Percentiles rank a stretch among this genome's conserved stretches.
Evolutionary conservation across 2,797 vertebrate species (phyloP).

Genomic region (Cynodonichthys magdalenae): DNA sequence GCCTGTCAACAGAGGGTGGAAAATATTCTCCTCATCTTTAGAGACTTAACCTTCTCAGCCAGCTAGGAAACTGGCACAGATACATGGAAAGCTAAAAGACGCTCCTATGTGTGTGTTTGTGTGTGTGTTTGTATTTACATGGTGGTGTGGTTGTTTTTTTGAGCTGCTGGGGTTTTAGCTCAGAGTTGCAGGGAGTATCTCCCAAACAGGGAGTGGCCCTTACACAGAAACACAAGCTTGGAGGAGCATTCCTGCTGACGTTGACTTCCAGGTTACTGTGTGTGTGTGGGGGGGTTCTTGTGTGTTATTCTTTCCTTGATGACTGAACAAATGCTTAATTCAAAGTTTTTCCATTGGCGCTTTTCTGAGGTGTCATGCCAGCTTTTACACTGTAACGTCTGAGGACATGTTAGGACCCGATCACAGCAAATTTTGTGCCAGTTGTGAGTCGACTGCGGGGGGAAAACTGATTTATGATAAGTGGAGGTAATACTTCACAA

Average conservation of each 20-base stretch:
- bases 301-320: constrained; percentile 19
- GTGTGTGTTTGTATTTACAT: constrained; percentile 20
- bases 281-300: background rate
- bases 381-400: background rate
- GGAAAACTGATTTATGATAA: constrained; percentile 33
- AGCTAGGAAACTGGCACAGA: constrained; percentile 16
- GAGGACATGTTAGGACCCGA: constrained; percentile 41
- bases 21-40: constrained; percentile 32
- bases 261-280: constrained; percentile 24
- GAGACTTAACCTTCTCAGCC: constrained; percentile 5
- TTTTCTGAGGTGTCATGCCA: constrained; percentile 33
- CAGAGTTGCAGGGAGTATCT: constrained; percentile 54
- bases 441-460: constrained; percentile 17
- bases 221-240: constrained; percentile 26
- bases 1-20: constrained; percentile 36
- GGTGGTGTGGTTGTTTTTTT: constrained; percentile 9
- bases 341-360: constrained; percentile 45
- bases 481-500: background rate
- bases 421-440: background rate
- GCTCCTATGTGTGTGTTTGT: constrained; percentile 30
- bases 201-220: constrained; percentile 54
- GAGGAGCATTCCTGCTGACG: constrained; percentile 41
- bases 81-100: constrained; percentile 8
- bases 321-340: constrained; percentile 45
- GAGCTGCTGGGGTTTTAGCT: constrained; percentile 47